Evolutionary conservation across 2,888 invertebrate species (phyloP).

Genomic region (Lagria hirta): DNA sequence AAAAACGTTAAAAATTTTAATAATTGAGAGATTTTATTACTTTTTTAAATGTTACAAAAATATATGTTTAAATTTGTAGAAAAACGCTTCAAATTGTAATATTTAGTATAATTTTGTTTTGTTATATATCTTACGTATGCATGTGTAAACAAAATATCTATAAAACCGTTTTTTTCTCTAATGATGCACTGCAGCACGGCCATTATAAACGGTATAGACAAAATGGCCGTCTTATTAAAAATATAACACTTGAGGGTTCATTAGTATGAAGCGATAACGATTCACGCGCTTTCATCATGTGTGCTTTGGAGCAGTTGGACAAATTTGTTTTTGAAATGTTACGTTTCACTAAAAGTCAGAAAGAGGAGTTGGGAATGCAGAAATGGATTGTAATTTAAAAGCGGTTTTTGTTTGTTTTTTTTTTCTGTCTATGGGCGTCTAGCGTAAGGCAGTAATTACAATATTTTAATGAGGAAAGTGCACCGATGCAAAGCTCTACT

Average conservation of each 20-base stretch:
- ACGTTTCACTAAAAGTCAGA: neutral
- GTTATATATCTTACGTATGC: too few species aligned
- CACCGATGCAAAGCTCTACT: constrained; percentile 44
- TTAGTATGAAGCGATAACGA: constrained; percentile 37
- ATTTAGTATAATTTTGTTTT: too few species aligned
- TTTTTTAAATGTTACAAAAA: too few species aligned
- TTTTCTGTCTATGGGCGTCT: constrained; percentile 36
- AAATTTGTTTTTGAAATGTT: constrained; percentile 28
- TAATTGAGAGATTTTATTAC: too few species aligned
- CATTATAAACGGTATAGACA: constrained; percentile 28
- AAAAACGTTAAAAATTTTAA: too few species aligned
- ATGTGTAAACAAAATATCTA: too few species aligned
- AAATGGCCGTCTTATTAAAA: constrained; percentile 45
- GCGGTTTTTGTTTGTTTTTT: constrained; percentile 38
- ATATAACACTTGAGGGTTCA: constrained; percentile 40
- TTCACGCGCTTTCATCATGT: constrained; percentile 32
- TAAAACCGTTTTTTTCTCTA: too few species aligned
- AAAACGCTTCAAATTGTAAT: too few species aligned
- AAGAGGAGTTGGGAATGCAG: constrained; percentile 6
- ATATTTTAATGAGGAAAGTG: constrained; percentile 54
- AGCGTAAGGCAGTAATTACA: constrained; percentile 46
- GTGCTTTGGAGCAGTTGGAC: constrained; percentile 38
- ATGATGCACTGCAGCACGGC: constrained; percentile 6
- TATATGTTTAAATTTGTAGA: too few species aligned
- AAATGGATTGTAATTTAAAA: constrained; percentile 37